Evolutionary conservation across 2,888 invertebrate species (phyloP).

Genomic region (Germaria angustata): DNA sequence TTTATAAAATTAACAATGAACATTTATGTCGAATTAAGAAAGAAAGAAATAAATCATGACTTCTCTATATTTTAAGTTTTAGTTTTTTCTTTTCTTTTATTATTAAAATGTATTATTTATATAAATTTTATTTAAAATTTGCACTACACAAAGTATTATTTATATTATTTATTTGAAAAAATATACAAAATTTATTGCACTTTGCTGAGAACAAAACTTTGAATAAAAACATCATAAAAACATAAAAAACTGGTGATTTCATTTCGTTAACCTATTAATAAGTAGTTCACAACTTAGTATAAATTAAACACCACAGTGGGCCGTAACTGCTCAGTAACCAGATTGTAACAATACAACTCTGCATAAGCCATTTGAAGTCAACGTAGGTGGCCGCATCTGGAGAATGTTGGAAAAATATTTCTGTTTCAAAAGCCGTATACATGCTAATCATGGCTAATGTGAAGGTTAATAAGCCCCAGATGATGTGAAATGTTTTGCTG

Average conservation of each 20-base stretch:
- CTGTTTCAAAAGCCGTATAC: conserved; percentile 70
- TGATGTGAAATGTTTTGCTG: conserved; percentile 69
- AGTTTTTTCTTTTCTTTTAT: neutral
- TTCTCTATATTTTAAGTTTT: conserved; percentile 6
- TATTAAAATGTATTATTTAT: conserved; percentile 21
- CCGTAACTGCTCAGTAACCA: conserved; percentile 69
- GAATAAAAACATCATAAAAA: conserved; percentile 51
- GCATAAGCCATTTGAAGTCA: conserved; percentile 65
- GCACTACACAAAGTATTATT: conserved; percentile 64
- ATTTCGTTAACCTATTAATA: conserved; percentile 29
- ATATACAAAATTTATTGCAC: conserved; percentile 46
- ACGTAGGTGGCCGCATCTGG: conserved; percentile 64
- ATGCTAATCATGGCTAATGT: conserved; percentile 68
- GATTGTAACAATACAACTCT: conserved; percentile 58
- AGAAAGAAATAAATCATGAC: neutral
- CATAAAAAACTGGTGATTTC: conserved; percentile 36
- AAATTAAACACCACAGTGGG: conserved; percentile 67
- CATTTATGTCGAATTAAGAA: neutral
- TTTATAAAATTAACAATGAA: neutral
- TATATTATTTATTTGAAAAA: conserved; percentile 28
- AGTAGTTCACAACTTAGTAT: conserved; percentile 65
- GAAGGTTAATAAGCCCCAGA: conserved; percentile 68
- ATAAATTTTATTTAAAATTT: conserved; percentile 36
- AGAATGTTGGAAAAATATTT: conserved; percentile 67
- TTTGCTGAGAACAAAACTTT: conserved; percentile 45